Conservation (phyloP, 2,888 invertebrate genomes). For the Crepidodera aurea region DNA sequence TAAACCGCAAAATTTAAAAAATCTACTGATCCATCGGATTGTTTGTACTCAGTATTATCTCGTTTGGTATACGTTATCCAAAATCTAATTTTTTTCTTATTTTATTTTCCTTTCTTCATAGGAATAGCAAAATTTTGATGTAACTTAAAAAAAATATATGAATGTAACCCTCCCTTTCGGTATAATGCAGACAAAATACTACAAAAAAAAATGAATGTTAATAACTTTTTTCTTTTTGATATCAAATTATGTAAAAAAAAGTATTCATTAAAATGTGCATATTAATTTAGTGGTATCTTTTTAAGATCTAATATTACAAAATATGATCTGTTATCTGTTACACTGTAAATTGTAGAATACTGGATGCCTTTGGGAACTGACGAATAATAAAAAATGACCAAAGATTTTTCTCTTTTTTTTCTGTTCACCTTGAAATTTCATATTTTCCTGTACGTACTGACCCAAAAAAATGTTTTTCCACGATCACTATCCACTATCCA, state of each 20-base stretch:
- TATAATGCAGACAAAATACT: constrained; percentile 31
- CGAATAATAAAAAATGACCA: constrained; percentile 45
- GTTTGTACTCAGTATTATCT: too few relatives aligned
- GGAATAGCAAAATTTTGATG: constrained; percentile 7
- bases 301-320: constrained; percentile 33
- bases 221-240: constrained; percentile 24
- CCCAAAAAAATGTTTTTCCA: too few relatives aligned
- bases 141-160: constrained; percentile 10
- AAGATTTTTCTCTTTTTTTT: constrained; percentile 19
- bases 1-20: too few relatives aligned
- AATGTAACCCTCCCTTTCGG: constrained; percentile 25
- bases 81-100: too few relatives aligned
- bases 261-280: constrained; percentile 30
- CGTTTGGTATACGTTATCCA: too few relatives aligned
- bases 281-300: constrained; percentile 37
- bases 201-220: constrained; percentile 31
- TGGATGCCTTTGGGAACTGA: constrained; percentile 48
- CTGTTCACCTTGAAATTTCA: background rate
- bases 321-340: constrained; percentile 40
- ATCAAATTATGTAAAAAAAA: constrained; percentile 31
- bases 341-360: constrained; percentile 44
- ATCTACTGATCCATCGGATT: too few relatives aligned
- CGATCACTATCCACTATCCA: too few relatives aligned
- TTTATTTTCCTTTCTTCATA: background rate
- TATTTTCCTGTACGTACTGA: too few relatives aligned